phyloP scores from a whole-genome alignment of 2,113 vertebrate genomes.

The Coregonus clupeaformis region DNA sequence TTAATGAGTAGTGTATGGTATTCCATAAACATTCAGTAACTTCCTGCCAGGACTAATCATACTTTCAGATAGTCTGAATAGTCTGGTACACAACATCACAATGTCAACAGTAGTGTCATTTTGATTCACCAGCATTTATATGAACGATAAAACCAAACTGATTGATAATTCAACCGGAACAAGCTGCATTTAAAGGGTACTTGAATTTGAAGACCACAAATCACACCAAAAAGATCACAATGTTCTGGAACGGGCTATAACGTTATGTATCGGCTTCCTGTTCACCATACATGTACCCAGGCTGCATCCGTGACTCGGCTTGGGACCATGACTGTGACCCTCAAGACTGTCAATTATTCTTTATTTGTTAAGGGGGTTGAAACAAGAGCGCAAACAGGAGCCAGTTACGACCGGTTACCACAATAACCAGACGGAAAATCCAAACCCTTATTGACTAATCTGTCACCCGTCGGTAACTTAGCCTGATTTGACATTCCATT shows the following conservation, averaged over 20 bases:
- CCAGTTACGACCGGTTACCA: conserved; percentile 33
- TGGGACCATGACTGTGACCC: conserved; percentile 40
- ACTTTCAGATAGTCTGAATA: background rate
- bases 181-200: no score
- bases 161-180: no score
- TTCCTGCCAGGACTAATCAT: background rate
- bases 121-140: no score
- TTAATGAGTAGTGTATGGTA: background rate
- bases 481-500: conserved; percentile 67
- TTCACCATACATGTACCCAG: conserved; percentile 47
- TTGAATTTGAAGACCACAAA: conserved; percentile 34
- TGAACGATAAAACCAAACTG: no score
- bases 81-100: no score
- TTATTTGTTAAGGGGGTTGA: conserved; percentile 30
- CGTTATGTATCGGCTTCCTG: conserved; percentile 38
- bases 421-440: conserved; percentile 52
- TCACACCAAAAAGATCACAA: background rate
- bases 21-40: background rate
- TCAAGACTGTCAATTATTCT: conserved; percentile 55
- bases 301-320: conserved; percentile 33
- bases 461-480: conserved; percentile 58
- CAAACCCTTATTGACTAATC: conserved; percentile 60
- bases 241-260: conserved; percentile 19
- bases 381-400: conserved; percentile 54
- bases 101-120: no score